These are phyloP conservation scores for Alentia gelatinosa DNA, from an alignment of 2,888 invertebrate species.

Conservation along the genomic window DNA sequence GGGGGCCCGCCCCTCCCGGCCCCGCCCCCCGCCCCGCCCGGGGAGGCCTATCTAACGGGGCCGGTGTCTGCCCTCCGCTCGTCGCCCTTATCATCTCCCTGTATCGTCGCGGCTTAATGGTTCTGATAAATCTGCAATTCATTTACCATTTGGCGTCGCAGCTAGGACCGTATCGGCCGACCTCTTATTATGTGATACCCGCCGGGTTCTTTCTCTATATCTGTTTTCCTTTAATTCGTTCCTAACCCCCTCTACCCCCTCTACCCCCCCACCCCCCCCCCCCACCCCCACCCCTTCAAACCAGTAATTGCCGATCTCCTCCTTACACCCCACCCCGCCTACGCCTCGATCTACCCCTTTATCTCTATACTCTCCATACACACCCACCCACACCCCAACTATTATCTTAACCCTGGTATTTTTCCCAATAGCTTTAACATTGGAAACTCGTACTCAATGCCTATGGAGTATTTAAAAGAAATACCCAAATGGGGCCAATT, in stretches of 20 bases:
- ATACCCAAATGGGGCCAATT: too few relatives aligned
- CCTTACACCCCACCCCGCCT: background rate
- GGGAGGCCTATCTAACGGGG: too few relatives aligned
- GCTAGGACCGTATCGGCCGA: background rate
- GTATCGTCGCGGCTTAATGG: background rate
- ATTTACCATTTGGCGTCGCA: slow-evolving; percentile 35
- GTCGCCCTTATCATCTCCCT: background rate
- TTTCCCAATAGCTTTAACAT: too few relatives aligned
- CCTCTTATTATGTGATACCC: background rate
- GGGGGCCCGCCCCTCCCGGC: background rate
- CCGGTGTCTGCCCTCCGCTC: too few relatives aligned
- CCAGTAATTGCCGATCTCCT: background rate
- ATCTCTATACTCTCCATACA: too few relatives aligned
- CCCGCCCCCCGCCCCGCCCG: background rate
- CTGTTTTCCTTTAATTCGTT: too few relatives aligned
- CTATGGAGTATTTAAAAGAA: too few relatives aligned
- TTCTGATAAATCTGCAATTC: slow-evolving; percentile 38
- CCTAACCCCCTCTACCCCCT: too few relatives aligned
- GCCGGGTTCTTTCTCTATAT: too few relatives aligned
- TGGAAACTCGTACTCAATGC: too few relatives aligned
- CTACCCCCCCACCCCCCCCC: background rate
- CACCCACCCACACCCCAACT: too few relatives aligned
- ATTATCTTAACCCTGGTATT: too few relatives aligned
- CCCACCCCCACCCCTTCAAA: background rate
- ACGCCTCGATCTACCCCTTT: background rate